phyloP scores from a whole-genome alignment of 2,797 vertebrate genomes.

The Holocentrus rufus region DNA sequence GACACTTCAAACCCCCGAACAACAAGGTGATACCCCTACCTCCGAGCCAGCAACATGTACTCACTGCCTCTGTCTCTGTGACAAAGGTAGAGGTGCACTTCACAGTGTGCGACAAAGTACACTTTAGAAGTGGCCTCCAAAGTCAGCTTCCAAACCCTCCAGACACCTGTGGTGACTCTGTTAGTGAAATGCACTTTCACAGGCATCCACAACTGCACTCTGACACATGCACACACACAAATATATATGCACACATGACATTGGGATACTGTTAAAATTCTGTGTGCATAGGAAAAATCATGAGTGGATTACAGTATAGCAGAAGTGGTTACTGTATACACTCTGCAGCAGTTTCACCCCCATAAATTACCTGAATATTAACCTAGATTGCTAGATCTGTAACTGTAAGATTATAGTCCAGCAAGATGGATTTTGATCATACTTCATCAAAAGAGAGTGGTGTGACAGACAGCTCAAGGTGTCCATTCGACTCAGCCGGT shows the following conservation, averaged over 20 bases:
- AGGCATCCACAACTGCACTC: too few species aligned
- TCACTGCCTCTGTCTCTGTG: slow-evolving; percentile 3
- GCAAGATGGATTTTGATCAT: slow-evolving; percentile 12
- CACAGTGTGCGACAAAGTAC: slow-evolving; percentile 18
- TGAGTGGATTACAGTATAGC: too few species aligned
- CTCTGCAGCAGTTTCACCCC: too few species aligned
- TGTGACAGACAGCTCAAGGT: too few species aligned
- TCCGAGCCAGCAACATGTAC: slow-evolving; percentile 1
- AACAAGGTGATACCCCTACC: background rate
- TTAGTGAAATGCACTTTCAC: background rate
- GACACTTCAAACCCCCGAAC: too few species aligned
- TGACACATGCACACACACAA: background rate
- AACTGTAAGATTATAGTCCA: slow-evolving; percentile 9
- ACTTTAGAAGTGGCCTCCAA: slow-evolving; percentile 28
- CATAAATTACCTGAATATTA: too few species aligned
- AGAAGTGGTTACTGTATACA: too few species aligned
- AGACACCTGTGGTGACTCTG: background rate
- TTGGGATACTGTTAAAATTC: too few species aligned
- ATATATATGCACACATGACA: too few species aligned
- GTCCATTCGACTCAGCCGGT: too few species aligned
- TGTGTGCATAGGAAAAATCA: too few species aligned
- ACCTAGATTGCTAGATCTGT: slow-evolving; percentile 17
- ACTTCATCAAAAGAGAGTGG: too few species aligned
- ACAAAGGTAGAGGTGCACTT: slow-evolving; percentile 18
- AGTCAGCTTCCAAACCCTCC: slow-evolving; percentile 19